These are phyloP conservation scores for Poecile atricapillus DNA, from an alignment of 2,113 vertebrate genomes.

Conservation along the genomic window DNA sequence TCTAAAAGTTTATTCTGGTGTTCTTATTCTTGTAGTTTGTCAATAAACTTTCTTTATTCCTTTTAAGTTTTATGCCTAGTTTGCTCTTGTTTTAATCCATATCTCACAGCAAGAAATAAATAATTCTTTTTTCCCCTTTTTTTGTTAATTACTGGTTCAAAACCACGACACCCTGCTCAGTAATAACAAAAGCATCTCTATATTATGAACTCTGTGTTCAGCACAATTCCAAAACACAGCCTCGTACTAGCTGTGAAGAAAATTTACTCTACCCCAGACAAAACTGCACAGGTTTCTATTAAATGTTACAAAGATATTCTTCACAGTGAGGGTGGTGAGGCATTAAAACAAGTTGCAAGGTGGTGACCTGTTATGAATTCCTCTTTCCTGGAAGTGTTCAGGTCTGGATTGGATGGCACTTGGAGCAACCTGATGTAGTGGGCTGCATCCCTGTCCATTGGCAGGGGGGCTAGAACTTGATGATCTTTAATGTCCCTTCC, in stretches of 20 bases:
- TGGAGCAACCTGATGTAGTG: neutral
- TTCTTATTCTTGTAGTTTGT: too few relatives aligned
- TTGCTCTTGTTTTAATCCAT: too few relatives aligned
- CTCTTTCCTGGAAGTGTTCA: neutral
- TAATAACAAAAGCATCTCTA: neutral
- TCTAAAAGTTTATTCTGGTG: too few relatives aligned
- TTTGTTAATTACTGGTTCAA: too few relatives aligned
- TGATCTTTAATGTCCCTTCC: neutral
- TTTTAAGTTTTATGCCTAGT: too few relatives aligned
- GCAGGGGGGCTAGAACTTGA: neutral
- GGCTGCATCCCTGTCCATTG: fast-evolving
- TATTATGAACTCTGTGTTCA: neutral
- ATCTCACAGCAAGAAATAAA: too few relatives aligned
- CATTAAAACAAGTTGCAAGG: neutral
- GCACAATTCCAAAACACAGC: neutral
- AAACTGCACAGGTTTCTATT: neutral
- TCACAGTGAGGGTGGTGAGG: neutral
- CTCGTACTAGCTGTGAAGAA: neutral
- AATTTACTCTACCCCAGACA: neutral
- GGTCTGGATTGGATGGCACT: neutral
- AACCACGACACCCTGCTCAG: neutral
- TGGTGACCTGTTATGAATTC: neutral
- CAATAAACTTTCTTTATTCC: too few relatives aligned
- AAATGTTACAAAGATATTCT: neutral
- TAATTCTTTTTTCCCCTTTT: too few relatives aligned